These are phyloP conservation scores for Molanna angustata DNA, from an alignment of 2,888 invertebrate species.

Conservation along the genomic window DNA sequence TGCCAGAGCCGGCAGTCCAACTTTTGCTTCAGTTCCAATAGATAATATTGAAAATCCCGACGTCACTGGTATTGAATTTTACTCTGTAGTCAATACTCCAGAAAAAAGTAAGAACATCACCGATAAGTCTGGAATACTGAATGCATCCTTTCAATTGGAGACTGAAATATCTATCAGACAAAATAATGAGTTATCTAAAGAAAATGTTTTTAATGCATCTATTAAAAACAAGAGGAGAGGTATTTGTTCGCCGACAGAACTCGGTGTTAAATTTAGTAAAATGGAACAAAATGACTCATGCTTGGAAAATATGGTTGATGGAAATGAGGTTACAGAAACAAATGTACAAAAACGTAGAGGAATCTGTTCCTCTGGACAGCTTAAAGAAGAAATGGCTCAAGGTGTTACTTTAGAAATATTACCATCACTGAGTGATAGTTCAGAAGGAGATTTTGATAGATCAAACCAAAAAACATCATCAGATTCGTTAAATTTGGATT, in stretches of 20 bases:
- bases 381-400: slow-evolving; percentile 46
- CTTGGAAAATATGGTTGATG: slow-evolving; percentile 49
- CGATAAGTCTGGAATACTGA: slow-evolving; percentile 22
- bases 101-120: slow-evolving; percentile 36
- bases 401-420: slow-evolving; percentile 38
- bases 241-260: slow-evolving; percentile 53
- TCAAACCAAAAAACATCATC: slow-evolving; percentile 54
- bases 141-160: slow-evolving; percentile 37
- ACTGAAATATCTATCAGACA: slow-evolving; percentile 36
- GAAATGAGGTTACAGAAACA: slow-evolving; percentile 45
- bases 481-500: slow-evolving; percentile 54
- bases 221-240: slow-evolving; percentile 41
- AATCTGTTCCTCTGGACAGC: slow-evolving; percentile 56
- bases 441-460: slow-evolving; percentile 43
- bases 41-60: slow-evolving; percentile 46
- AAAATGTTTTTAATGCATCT: slow-evolving; percentile 1
- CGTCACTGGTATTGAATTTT: slow-evolving; percentile 49
- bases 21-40: slow-evolving; percentile 49
- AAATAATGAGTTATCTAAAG: slow-evolving; percentile 36
- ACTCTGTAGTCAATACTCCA: slow-evolving; percentile 52
- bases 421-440: slow-evolving; percentile 48
- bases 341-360: slow-evolving; percentile 56
- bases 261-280: slow-evolving; percentile 46
- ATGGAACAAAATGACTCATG: slow-evolving; percentile 38
- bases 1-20: slow-evolving; percentile 51